Conservation (phyloP, 2,888 invertebrate species). For the Tiliacea aurago region DNA sequence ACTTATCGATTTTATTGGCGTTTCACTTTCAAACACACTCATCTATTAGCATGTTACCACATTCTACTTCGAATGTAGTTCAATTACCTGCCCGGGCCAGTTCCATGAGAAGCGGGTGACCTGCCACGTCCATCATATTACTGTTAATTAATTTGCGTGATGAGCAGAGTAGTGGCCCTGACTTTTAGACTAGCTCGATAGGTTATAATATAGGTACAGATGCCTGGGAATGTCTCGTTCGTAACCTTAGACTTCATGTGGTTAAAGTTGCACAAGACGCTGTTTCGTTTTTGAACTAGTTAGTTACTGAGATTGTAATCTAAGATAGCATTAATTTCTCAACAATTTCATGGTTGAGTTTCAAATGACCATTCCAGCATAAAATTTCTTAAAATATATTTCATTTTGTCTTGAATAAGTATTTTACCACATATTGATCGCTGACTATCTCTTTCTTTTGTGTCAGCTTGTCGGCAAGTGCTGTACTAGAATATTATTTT, state of each 20-base stretch:
- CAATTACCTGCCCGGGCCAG: conserved; percentile 53
- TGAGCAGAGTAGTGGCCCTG: conserved; percentile 35
- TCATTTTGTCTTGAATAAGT: not conserved
- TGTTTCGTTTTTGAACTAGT: conserved; percentile 2
- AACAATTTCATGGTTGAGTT: conserved; percentile 14
- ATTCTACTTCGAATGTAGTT: conserved; percentile 45
- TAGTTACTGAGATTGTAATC: conserved; percentile 24
- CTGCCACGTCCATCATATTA: conserved; percentile 46
- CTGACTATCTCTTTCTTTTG: not conserved
- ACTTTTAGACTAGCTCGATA: conserved; percentile 26
- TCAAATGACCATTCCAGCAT: not conserved
- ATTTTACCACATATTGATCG: not conserved
- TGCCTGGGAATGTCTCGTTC: conserved; percentile 32
- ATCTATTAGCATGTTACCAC: conserved; percentile 34
- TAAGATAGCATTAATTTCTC: not conserved
- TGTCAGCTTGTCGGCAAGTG: not conserved
- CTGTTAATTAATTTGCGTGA: conserved; percentile 39
- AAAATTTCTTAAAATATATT: not conserved
- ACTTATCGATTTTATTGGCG: conserved; percentile 28
- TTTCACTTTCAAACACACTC: conserved; percentile 50
- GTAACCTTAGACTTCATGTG: conserved; percentile 14
- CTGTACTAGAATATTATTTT: not conserved
- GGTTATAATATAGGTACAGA: not conserved
- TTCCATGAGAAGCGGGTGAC: conserved; percentile 56
- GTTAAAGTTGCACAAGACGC: conserved; percentile 20